Evolutionary conservation across 2,113 vertebrate species (phyloP), one percentile per base, ranked within the genome.

Genomic region (Bombycilla garrulus): DNA sequence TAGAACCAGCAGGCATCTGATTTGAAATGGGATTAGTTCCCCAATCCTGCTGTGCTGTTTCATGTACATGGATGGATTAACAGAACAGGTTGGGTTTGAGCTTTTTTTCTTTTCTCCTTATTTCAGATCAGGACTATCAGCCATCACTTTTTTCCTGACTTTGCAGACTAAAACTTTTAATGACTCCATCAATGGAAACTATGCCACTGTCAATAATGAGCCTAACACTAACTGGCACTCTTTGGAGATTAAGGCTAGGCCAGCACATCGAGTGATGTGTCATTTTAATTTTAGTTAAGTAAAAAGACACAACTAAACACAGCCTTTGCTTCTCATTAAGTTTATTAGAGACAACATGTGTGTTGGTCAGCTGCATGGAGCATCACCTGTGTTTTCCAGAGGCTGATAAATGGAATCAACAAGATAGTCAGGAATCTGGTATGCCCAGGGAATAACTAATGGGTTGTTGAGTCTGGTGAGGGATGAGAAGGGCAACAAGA

Each of bases 11-110:
- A 91, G 94, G 92, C 71, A 90, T 96, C 90, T 93, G 76, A 96
- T 97, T 82, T 96, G 90, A 95, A 96, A 94, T 82, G 72, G 88
- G 94, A 97, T 96, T 96, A 96, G 69, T 47, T 94, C 84, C 47
- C 26, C 77, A 78, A 22, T 78, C 95, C 92, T 88, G 89, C 93
- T 95, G 96, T 88, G 94, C 90, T 88, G 74, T 65, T 96, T 82
- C 83, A 60, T 70, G 81, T 86, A 89, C 90, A 78, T 51, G 67
- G 81, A 86, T 74, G 85, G 95, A 96, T 96, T 90, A 96, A 89
- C 79, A 88, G 91, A 97, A 93, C 47, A 93, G 77, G 62, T 81
- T 93, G 83, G 12, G 45, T 65, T 71, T 71, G 69, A 73, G 26
- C 8, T 18, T 58, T 84, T 69, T 67, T 90, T 73, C 38, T 87